A percentile compares a stretch with the other conserved stretches of the same genome.
Conservation (phyloP, 2,797 vertebrate genomes). For the Eospalax fontanierii region DNA sequence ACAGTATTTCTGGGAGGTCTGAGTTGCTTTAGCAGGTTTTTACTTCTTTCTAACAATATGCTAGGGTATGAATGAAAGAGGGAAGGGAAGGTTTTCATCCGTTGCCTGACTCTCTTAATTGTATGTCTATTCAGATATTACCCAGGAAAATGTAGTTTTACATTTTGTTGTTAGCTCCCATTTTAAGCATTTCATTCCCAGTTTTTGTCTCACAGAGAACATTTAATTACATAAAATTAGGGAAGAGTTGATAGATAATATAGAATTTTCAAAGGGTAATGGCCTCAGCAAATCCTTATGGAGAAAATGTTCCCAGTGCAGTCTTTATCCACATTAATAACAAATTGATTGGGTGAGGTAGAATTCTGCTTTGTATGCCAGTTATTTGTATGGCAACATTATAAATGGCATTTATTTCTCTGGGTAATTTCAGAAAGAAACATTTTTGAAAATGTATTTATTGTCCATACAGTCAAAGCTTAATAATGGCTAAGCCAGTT, state of each 20-base stretch:
- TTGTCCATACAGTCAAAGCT: neutral
- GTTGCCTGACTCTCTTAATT: neutral
- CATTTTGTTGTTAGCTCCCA: neutral
- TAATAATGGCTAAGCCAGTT: neutral
- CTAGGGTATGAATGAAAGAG: constrained; percentile 35
- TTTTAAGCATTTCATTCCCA: neutral
- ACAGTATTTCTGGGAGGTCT: constrained; percentile 50
- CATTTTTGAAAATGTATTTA: constrained; percentile 13
- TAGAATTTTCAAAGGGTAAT: constrained; percentile 37
- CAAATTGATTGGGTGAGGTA: neutral
- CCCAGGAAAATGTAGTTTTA: constrained; percentile 25
- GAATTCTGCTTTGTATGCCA: constrained; percentile 5
- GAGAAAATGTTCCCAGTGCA: neutral
- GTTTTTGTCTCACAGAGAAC: constrained; percentile 25
- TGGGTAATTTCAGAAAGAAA: constrained; percentile 33
- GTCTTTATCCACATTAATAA: constrained; percentile 11
- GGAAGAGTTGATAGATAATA: neutral
- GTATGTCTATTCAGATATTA: neutral
- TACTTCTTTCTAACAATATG: constrained; percentile 30
- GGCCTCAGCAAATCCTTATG: neutral
- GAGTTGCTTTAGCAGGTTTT: constrained; percentile 34
- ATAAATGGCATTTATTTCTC: constrained; percentile 12
- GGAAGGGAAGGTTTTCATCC: neutral
- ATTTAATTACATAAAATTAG: constrained; percentile 36
- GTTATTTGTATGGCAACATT: neutral